Conservation (phyloP, 2,113 vertebrate genomes). For the Bos taurus region ARS-UCD2.0 NC_037336.1:70347501-70348000, state of each 20-base stretch:
- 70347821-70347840: neutral
- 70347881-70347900: neutral
- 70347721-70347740: neutral
- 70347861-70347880: too few species aligned
- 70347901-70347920: neutral
- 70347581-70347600: fast-evolving
- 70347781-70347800: neutral
- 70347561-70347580: neutral
- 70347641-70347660: neutral
- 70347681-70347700: neutral
- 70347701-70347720: neutral
- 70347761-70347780: neutral
- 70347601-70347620: neutral
- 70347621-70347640: neutral
- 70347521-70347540: neutral
- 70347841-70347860: neutral
- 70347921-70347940: neutral
- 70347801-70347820: neutral
- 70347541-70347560: neutral
- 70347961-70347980: neutral
- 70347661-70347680: neutral
- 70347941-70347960: neutral
- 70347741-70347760: neutral
- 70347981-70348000: neutral
- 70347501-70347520: neutral